Base-by-base conservation (phyloP, 2,113 vertebrate species). In the Hepsetus odoe region DNA sequence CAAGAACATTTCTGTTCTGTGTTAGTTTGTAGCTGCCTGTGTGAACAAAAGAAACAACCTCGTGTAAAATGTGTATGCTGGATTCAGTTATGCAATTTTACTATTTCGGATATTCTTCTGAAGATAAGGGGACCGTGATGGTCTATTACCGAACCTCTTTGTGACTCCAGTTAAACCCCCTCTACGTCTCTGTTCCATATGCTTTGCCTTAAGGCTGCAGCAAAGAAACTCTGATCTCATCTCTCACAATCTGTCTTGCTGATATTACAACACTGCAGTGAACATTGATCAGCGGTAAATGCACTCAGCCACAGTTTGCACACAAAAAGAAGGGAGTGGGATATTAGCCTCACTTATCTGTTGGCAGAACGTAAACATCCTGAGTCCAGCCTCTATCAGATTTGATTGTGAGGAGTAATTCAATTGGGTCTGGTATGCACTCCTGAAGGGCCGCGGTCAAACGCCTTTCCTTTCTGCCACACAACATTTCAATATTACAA, bases 401-500 rank as follows among this genome's bases (percentile, higher is more conserved):
- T 75, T 51, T 38, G 42, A 75, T 53, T 35, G 22, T 53, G 13
- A 65, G 11, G 13, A 51, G 44, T 65, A 13, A 75, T 75, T 53
- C 49, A 3, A 53, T 65, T 46, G 5, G 35, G 20, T 10, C 1
- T 22, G 33, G 59, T 35, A 62, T 74, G 55, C 11, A 14, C 24
- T 74, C 26, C 38, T 61, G 13, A 28, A 62, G 72, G 20, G 59
- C 44, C 11, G 2, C 20, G 18, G 28, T 8, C 32, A n/a, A 64
- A 32, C 42, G 20, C 24, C 11, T 32, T 30, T 74, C 26, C 13
- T 44, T 53, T n/a, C 26, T 24, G 28, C 38, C 55, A 12, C 8
- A 3, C 7, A 28, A 28, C 35, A 44, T 1, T 22, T n/a, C 16
- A 7, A 5, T 1, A 22, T 1, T n/a, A 6, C 1, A 22, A 22